These are phyloP conservation scores for Conops quadrifasciatus DNA, from an alignment of 2,888 invertebrate species.

Conservation along the genomic window DNA sequence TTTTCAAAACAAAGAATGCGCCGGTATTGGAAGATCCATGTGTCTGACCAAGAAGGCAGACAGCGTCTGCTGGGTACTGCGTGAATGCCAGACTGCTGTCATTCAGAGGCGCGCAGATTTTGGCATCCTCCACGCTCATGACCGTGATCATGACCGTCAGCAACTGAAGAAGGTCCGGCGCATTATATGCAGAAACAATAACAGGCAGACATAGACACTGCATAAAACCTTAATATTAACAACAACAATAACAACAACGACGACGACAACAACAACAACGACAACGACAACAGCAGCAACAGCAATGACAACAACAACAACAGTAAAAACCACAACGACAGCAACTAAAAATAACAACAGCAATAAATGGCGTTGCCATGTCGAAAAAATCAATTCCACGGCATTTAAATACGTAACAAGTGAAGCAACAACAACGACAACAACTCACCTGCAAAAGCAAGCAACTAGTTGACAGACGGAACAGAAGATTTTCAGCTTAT, in stretches of 20 bases:
- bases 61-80: too few relatives aligned
- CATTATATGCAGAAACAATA: conserved; percentile 36
- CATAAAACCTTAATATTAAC: conserved; percentile 50
- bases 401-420: not conserved
- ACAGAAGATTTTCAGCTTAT: not conserved
- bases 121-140: not conserved
- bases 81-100: not conserved
- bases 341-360: not conserved
- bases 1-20: too few relatives aligned
- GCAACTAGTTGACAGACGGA: conserved; percentile 11
- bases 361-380: conserved; percentile 8
- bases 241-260: conserved; percentile 49
- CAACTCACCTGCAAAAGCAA: not conserved
- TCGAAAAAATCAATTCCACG: not conserved
- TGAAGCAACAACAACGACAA: conserved; percentile 30
- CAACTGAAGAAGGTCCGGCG: not conserved
- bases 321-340: conserved; percentile 28
- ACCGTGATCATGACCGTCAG: conserved; percentile 7
- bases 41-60: too few relatives aligned
- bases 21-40: too few relatives aligned
- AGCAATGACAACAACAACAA: conserved; percentile 37
- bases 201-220: conserved; percentile 52
- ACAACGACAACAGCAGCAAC: conserved; percentile 20
- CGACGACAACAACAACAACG: conserved; percentile 41
- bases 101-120: not conserved